Conservation (phyloP, 2,113 vertebrate species). For the Tachysurus vachellii region DNA sequence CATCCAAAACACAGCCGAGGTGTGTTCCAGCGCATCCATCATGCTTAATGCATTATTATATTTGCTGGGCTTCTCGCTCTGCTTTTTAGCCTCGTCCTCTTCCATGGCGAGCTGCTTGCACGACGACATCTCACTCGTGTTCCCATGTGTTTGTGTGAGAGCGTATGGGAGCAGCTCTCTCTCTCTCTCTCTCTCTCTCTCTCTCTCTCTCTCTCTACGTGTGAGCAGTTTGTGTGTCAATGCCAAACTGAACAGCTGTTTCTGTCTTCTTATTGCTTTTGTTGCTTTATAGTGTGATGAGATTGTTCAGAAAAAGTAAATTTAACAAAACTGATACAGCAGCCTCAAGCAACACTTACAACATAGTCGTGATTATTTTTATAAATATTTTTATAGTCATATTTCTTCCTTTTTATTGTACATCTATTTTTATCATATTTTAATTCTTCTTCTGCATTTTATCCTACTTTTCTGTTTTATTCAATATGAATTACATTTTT, state of each 20-base stretch:
- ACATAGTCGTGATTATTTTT: background rate
- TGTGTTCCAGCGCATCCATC: slow-evolving; percentile 66
- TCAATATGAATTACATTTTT: too few relatives aligned
- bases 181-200: too few relatives aligned
- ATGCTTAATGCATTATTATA: slow-evolving; percentile 76
- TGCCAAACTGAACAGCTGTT: background rate
- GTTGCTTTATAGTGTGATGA: background rate
- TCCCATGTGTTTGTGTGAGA: background rate
- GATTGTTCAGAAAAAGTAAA: background rate
- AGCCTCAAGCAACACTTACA: too few relatives aligned
- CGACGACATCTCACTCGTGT: background rate
- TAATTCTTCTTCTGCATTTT: too few relatives aligned
- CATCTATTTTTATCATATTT: too few relatives aligned
- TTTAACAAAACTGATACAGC: background rate
- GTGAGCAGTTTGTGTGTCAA: background rate
- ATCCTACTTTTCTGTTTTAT: too few relatives aligned
- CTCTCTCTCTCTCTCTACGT: background rate
- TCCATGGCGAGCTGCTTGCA: background rate
- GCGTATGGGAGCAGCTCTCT: too few relatives aligned
- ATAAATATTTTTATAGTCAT: background rate
- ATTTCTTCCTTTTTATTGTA: too few relatives aligned
- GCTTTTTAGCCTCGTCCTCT: background rate
- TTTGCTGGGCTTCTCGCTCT: slow-evolving; percentile 64
- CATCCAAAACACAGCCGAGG: slow-evolving; percentile 42
- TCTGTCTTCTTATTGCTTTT: too few relatives aligned